Evolutionary conservation across 1,140 invertebrate genomes (phyloP).

Genomic region (Drosophila triauraria): DNA sequence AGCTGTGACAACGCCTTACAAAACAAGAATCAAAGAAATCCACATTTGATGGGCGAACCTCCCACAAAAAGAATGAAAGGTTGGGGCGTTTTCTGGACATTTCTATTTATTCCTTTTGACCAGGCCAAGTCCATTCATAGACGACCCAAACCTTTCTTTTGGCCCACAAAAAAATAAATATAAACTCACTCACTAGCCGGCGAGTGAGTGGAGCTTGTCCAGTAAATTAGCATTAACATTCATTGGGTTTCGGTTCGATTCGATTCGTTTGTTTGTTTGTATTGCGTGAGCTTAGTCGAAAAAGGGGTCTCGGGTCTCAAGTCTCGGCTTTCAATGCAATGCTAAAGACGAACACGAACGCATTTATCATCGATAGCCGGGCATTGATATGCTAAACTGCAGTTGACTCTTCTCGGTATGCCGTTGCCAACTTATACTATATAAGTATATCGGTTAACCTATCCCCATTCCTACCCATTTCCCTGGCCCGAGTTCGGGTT

Average conservation of each 20-base stretch:
- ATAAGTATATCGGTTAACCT: slow-evolving; percentile 36
- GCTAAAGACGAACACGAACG: slow-evolving; percentile 53
- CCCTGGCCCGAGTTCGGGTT: slow-evolving; percentile 15
- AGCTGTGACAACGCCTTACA: slow-evolving; percentile 5
- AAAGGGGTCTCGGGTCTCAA: not conserved
- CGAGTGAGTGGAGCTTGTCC: slow-evolving; percentile 57
- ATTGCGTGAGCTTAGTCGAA: slow-evolving; percentile 51
- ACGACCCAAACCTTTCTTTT: slow-evolving; percentile 28
- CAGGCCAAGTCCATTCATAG: slow-evolving; percentile 57
- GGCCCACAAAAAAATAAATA: slow-evolving; percentile 1
- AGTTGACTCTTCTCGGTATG: slow-evolving; percentile 48
- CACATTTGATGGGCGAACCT: slow-evolving; percentile 23
- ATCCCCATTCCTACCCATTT: slow-evolving; percentile 20
- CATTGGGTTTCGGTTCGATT: slow-evolving; percentile 27
- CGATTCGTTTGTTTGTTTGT: slow-evolving; percentile 44
- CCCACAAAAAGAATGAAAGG: slow-evolving; percentile 22
- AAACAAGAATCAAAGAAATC: slow-evolving; percentile 35
- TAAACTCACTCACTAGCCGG: slow-evolving; percentile 14
- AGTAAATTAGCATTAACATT: slow-evolving; percentile 80
- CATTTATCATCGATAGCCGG: slow-evolving; percentile 53
- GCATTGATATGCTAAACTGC: slow-evolving; percentile 66
- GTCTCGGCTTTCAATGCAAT: slow-evolving; percentile 31
- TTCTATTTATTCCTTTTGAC: slow-evolving; percentile 50
- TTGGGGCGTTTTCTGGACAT: slow-evolving; percentile 30
- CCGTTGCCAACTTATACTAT: slow-evolving; percentile 18